These are phyloP conservation scores for Neodiprion pinetum DNA, from an alignment of 1,140 invertebrate genomes.

Conservation along the genomic window DNA sequence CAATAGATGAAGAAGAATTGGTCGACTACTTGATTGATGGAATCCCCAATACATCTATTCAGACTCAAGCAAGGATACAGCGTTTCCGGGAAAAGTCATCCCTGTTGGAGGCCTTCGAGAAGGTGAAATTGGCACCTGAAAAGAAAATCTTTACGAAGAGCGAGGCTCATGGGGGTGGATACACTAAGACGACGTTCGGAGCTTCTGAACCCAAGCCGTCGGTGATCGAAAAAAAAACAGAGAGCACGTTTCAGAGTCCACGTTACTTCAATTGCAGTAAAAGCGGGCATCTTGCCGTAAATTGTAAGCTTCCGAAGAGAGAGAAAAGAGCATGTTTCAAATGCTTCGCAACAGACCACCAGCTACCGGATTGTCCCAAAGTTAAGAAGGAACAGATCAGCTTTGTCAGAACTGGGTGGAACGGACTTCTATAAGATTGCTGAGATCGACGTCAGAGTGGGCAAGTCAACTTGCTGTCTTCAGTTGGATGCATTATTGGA, in stretches of 20 bases:
- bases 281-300: neutral
- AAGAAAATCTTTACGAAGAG: neutral
- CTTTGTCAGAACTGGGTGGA: neutral
- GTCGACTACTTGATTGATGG: constrained; percentile 10
- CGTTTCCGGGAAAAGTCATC: neutral
- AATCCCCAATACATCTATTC: neutral
- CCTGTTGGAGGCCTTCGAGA: neutral
- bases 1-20: constrained; percentile 13
- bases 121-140: neutral
- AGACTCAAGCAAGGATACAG: neutral
- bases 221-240: neutral
- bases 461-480: neutral
- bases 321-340: constrained; percentile 7
- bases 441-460: neutral
- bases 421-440: neutral
- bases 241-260: neutral
- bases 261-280: constrained; percentile 21
- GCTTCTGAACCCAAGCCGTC: neutral
- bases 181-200: neutral
- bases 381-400: neutral
- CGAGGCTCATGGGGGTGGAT: neutral
- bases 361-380: neutral
- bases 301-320: constrained; percentile 10
- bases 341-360: constrained; percentile 9
- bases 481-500: constrained; percentile 3